phyloP scores from a whole-genome alignment of 2,888 invertebrate species.

The Dynastes hyllus region DNA sequence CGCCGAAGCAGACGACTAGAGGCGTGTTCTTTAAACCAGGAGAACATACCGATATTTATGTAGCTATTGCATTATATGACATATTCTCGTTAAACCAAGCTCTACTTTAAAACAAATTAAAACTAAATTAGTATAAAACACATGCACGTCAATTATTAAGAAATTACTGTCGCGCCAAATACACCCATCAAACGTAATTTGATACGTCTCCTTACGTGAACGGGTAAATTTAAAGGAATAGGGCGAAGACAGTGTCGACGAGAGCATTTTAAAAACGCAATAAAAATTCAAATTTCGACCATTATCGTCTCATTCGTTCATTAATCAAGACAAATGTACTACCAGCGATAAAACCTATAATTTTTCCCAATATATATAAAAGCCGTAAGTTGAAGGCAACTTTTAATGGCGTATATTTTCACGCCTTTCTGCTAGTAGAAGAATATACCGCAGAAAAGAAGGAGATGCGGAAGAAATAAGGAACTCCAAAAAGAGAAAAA shows the following conservation, averaged over 20 bases:
- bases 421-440: not conserved
- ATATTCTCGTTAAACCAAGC: too few relatives aligned
- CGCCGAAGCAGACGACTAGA: too few relatives aligned
- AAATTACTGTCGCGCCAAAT: too few relatives aligned
- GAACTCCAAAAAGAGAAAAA: not conserved
- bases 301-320: constrained; percentile 34
- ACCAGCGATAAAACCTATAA: constrained; percentile 46
- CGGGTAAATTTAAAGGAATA: not conserved
- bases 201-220: not conserved
- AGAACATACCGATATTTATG: too few relatives aligned
- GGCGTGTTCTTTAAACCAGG: too few relatives aligned
- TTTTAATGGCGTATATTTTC: constrained; percentile 48
- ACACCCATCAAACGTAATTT: too few relatives aligned
- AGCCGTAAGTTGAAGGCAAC: constrained; percentile 35
- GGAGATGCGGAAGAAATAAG: not conserved
- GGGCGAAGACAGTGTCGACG: not conserved
- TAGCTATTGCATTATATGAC: too few relatives aligned
- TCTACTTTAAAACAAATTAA: too few relatives aligned
- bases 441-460: constrained; percentile 34
- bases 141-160: too few relatives aligned
- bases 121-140: too few relatives aligned
- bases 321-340: constrained; percentile 50
- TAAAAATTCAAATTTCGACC: constrained; percentile 49
- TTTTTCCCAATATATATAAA: constrained; percentile 35
- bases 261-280: constrained; percentile 30